Percentiles rank a stretch among this genome's conserved stretches.
Evolutionary conservation across 2,797 vertebrate genomes (phyloP).

Genomic region (Gambelia wislizenii): DNA sequence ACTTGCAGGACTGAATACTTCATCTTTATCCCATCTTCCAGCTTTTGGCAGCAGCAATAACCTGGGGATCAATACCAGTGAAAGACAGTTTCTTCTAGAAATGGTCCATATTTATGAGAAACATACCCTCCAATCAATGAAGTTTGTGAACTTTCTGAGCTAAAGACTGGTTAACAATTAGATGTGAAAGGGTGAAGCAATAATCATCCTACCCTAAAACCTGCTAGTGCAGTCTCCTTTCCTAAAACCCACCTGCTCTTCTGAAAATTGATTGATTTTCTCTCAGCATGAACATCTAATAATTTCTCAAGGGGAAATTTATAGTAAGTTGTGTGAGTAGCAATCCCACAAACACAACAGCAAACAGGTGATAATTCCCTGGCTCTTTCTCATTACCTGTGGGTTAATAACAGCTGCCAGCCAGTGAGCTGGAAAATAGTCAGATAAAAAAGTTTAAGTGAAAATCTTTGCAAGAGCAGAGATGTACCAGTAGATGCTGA

Average conservation of each 20-base stretch:
- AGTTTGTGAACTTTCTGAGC: neutral
- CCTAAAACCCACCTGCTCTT: neutral
- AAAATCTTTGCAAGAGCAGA: neutral
- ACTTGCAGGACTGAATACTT: neutral
- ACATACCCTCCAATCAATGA: constrained; percentile 7
- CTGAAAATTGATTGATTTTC: constrained; percentile 14
- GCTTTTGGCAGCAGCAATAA: neutral
- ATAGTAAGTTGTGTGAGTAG: neutral
- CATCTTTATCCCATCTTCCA: neutral
- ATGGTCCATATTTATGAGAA: neutral
- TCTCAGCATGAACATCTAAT: neutral
- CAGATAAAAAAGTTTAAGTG: constrained; percentile 21
- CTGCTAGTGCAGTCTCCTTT: neutral
- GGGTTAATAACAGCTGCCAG: constrained; percentile 8
- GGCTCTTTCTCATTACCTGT: constrained; percentile 8
- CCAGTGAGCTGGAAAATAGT: neutral
- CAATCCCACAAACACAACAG: constrained; percentile 11
- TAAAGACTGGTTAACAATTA: constrained; percentile 1
- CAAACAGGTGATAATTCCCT: constrained; percentile 1
- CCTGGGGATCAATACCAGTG: constrained; percentile 13
- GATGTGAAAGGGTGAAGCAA: constrained; percentile 9
- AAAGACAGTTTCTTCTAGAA: neutral
- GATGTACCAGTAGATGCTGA: neutral
- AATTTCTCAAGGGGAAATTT: constrained; percentile 13
- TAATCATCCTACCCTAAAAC: constrained; percentile 1